phyloP scores from a whole-genome alignment of 2,113 vertebrate species.

The Aviceda subcristata region DNA sequence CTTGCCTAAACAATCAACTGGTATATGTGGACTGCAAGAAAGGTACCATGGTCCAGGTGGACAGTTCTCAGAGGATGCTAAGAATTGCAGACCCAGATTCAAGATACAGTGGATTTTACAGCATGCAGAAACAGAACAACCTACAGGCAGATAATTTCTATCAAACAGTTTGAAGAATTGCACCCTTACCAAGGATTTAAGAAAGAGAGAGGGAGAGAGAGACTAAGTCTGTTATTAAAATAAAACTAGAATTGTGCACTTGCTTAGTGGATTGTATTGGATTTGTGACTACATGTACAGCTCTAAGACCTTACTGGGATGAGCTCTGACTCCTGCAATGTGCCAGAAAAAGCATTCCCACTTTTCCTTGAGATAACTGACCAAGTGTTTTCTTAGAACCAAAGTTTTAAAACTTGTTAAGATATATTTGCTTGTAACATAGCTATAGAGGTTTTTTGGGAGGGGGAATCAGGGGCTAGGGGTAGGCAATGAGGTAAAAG shows the following conservation, averaged over 20 bases:
- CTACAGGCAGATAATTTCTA: constrained; percentile 91
- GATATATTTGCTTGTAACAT: constrained; percentile 83
- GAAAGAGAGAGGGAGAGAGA: constrained; percentile 55
- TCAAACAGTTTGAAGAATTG: constrained; percentile 85
- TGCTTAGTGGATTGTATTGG: constrained; percentile 82
- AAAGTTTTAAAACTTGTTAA: constrained; percentile 84
- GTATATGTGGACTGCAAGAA: constrained; percentile 91
- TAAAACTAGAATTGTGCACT: constrained; percentile 82
- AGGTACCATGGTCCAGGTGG: constrained; percentile 84
- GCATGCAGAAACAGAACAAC: constrained; percentile 91
- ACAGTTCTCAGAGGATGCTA: constrained; percentile 85
- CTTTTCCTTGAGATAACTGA: constrained; percentile 81
- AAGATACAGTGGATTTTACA: constrained; percentile 91
- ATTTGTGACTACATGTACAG: constrained; percentile 82
- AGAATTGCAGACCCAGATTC: constrained; percentile 89
- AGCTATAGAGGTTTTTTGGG: constrained; percentile 76
- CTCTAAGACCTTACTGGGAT: constrained; percentile 78
- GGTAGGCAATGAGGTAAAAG: constrained; percentile 61
- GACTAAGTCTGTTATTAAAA: constrained; percentile 74
- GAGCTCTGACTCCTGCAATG: constrained; percentile 78
- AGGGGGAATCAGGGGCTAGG: constrained; percentile 66
- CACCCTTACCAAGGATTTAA: constrained; percentile 41
- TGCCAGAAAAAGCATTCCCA: constrained; percentile 88
- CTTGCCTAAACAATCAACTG: constrained; percentile 87
- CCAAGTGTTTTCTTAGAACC: constrained; percentile 88